These are phyloP conservation scores for Hyles vespertilio DNA, from an alignment of 1,140 invertebrate species.

Conservation along the genomic window DNA sequence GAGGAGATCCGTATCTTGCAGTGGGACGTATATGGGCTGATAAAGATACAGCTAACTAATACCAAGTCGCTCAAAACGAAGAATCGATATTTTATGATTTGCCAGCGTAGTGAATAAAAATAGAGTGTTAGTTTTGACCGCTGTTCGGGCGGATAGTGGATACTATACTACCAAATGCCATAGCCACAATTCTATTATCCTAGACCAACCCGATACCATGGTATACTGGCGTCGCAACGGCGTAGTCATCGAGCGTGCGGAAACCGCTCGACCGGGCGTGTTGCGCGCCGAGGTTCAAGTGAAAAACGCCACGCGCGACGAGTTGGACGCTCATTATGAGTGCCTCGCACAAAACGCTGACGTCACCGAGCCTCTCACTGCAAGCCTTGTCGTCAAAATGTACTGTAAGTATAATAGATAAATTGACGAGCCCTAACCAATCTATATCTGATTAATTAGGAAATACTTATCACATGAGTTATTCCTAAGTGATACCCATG, in stretches of 20 bases:
- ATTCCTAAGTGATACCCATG: too few relatives aligned
- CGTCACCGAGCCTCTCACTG: conserved; percentile 47
- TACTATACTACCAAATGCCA: too few relatives aligned
- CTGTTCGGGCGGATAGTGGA: too few relatives aligned
- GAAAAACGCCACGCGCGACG: conserved; percentile 38
- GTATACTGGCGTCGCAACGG: conserved; percentile 60
- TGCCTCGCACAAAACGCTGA: conserved; percentile 62
- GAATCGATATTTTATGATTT: too few relatives aligned
- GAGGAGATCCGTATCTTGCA: too few relatives aligned
- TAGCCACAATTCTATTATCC: not conserved
- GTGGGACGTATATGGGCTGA: too few relatives aligned
- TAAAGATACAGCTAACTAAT: too few relatives aligned
- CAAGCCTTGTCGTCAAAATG: conserved; percentile 55
- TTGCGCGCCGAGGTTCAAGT: conserved; percentile 39
- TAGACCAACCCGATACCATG: conserved; percentile 45
- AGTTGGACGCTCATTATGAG: conserved; percentile 58
- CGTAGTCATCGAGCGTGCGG: conserved; percentile 34
- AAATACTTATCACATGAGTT: too few relatives aligned
- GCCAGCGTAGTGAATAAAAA: too few relatives aligned
- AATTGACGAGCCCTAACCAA: not conserved
- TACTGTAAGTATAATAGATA: conserved; percentile 41
- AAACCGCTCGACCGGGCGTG: conserved; percentile 29
- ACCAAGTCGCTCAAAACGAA: too few relatives aligned
- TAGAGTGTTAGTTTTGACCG: too few relatives aligned
- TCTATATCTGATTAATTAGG: too few relatives aligned